A percentile compares a stretch with the other conserved stretches of the same genome.
Conservation (phyloP, 2,888 invertebrate genomes). For the Drosophila pseudotakahashii region DNA sequence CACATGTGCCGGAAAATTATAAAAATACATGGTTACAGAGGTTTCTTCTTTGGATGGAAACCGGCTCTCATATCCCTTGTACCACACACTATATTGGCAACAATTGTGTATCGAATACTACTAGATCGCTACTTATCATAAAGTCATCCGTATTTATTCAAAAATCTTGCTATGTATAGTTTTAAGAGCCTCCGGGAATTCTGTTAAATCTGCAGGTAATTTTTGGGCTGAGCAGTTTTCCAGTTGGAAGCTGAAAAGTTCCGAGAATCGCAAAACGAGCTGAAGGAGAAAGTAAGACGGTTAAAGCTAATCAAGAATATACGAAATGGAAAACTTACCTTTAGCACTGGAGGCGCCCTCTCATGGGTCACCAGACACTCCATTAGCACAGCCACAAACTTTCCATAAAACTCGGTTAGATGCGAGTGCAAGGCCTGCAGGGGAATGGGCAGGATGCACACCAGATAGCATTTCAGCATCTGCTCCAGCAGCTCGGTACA, state of each 20-base stretch:
- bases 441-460: slow-evolving; percentile 75
- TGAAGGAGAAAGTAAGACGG: slow-evolving; percentile 20
- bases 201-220: slow-evolving; percentile 27
- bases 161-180: slow-evolving; percentile 32
- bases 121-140: neutral
- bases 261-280: slow-evolving; percentile 58
- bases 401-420: slow-evolving; percentile 73
- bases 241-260: slow-evolving; percentile 69
- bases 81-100: slow-evolving; percentile 50
- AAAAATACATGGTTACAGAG: slow-evolving; percentile 37
- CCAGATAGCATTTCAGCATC: slow-evolving; percentile 78
- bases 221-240: slow-evolving; percentile 18
- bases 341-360: slow-evolving; percentile 44
- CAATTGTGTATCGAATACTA: slow-evolving; percentile 32
- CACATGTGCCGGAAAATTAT: slow-evolving; percentile 20
- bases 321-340: slow-evolving; percentile 44
- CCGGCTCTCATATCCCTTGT: slow-evolving; percentile 43
- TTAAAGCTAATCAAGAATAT: neutral
- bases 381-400: slow-evolving; percentile 77
- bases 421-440: slow-evolving; percentile 70
- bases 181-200: slow-evolving; percentile 51
- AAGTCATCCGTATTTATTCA: slow-evolving; percentile 24
- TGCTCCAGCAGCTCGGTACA: slow-evolving; percentile 65
- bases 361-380: slow-evolving; percentile 68
- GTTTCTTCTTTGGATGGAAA: slow-evolving; percentile 53